Base-by-base conservation (phyloP, 35 echinoderm and acorn worm genomes). In the Apostichopus californicus region DNA sequence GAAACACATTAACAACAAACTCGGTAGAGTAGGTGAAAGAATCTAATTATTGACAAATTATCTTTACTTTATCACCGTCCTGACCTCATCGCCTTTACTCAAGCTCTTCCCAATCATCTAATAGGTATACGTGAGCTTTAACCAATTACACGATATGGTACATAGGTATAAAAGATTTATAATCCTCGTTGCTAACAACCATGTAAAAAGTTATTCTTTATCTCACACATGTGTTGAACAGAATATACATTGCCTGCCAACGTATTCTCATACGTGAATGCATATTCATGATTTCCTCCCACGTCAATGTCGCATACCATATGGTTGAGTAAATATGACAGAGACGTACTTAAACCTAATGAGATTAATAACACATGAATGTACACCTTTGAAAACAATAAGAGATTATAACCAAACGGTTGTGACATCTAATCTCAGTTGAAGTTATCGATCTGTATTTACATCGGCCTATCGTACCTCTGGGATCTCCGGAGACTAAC, bases 351-450 rank as follows among this genome's bases (percentile, higher is more conserved):
- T 22, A 75, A 20, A 18, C 21, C 71, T 75, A 75, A 75, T 75
- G 71, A 75, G 71, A 75, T 75, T 75, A 75, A 75, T 75, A 75
- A 75, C 71, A 75, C 71, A 22, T 75, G 71, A 75, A 75, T 75
- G 71, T 75, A 22, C 71, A 75, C 71, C 71, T 75, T 75, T 75
- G 17, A 75, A 75, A 75, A 14, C 71, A 75, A 75, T 75, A 7
- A 75, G 14, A 75, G 71, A 22, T 75, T n/a, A 75, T 75, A 75
- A 75, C 17, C 14, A 75, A 75, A 11, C 64, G 64, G 18, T 68
- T 68, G 64, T 68, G 64, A 68, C 71, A n/a, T 75, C 71, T 75
- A 75, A 75, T 75, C 15, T 13, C 58, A 12, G 58, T 75, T 75
- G 14, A 75, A 75, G 14, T 75, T n/a, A 22, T 75, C 15, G 20